Evolutionary conservation across 2,888 invertebrate species (phyloP).

Genomic region (Cryptocephalus moraei): DNA sequence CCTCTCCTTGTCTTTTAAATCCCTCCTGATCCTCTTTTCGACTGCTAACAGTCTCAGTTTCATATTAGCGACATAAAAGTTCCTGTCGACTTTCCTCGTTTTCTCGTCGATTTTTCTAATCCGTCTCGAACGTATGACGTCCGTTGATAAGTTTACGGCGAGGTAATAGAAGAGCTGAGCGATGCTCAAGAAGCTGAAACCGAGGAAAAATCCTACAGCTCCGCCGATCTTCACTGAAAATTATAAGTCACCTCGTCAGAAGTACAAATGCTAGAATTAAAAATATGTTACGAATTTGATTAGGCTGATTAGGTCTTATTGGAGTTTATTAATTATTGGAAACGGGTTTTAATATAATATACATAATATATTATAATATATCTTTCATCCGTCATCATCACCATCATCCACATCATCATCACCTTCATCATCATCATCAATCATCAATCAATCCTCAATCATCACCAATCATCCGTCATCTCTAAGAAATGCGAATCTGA

Average conservation of each 20-base stretch:
- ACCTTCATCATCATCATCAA: too few species aligned
- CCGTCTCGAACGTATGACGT: slow-evolving; percentile 6
- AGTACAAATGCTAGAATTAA: background rate
- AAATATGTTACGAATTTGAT: background rate
- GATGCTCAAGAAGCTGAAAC: slow-evolving; percentile 7
- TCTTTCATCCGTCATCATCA: too few species aligned
- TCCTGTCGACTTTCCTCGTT: slow-evolving; percentile 1
- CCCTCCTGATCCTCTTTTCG: slow-evolving; percentile 1
- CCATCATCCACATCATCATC: too few species aligned
- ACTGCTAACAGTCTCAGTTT: slow-evolving; percentile 1
- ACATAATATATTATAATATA: too few species aligned
- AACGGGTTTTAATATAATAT: too few species aligned
- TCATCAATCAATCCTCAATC: too few species aligned
- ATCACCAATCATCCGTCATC: too few species aligned
- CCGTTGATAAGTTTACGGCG: slow-evolving; percentile 11
- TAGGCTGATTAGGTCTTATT: too few species aligned
- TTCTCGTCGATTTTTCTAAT: background rate
- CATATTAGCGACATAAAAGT: slow-evolving; percentile 2
- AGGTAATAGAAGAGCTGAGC: slow-evolving; percentile 11
- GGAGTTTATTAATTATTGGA: too few species aligned
- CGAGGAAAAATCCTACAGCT: slow-evolving; percentile 5
- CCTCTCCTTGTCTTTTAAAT: background rate
- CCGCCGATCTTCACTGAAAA: slow-evolving; percentile 7
- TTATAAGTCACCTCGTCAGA: background rate
- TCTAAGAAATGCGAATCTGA: too few species aligned